Evolutionary conservation across 92 coral and sea anemone genomes (phyloP), one percentile per base, ranked within the genome.

Genomic region (Nematostella vectensis): DNA sequence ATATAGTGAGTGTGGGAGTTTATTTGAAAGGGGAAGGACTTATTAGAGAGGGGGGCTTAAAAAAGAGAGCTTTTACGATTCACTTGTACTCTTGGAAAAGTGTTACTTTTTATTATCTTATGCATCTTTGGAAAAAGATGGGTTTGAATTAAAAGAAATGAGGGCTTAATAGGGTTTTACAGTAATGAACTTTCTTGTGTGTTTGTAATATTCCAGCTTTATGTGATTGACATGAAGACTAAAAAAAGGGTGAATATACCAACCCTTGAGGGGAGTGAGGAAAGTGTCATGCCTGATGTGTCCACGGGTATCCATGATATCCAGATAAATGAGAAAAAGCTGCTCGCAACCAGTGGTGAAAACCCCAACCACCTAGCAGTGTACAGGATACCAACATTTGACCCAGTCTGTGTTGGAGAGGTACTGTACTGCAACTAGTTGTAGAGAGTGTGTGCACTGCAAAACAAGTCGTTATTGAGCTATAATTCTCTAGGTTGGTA

Each of bases 251-350:
- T 72, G 12, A 57, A 57, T 40, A 78, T 85, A 17, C 86, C 94
- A 17, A 70, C 85, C 74, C 58, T 89, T 15, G 75, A 85, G 15
- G 95, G 95, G 9, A 79, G 80, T 17, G 81, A 77, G 13, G 40
- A 63, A 25, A 51, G 83, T 11, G 49, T 61, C 25, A 55, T 78
- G 61, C 87, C 86, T 9, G 78, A 65, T 19, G 77, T 62, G 29
- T 86, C 80, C 48, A 81, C 95, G 69, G 97, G 97, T 8, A 83
- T 89, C 13, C 97, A 89, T 38, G 88, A 93, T 62, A 67, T 89
- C 27, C 58, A 74, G 25, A 63, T 89, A 29, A 89, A 82, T 29
- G 59, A 75, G 27, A 63, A 72, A 47, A 80, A 78, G 49, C 28
- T 85, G 19, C 64, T 89, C 31, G 89, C 97, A 12, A 80, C 97